A percentile compares a stretch with the other conserved stretches of the same genome.
Conservation (phyloP, 2,113 vertebrate genomes). For the Colinus virginianus region DNA sequence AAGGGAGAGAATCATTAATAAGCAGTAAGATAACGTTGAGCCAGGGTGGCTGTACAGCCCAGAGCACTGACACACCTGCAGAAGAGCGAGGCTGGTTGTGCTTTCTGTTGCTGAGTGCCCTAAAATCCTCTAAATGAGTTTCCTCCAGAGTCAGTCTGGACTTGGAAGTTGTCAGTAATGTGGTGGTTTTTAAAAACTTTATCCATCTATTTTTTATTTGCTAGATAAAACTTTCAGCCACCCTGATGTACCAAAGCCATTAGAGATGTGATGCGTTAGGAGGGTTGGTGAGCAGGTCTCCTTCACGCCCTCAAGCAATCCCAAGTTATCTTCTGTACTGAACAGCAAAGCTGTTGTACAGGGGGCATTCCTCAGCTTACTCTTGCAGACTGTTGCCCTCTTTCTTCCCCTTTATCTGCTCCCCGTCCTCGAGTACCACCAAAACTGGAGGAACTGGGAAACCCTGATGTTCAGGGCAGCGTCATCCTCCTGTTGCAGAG, state of each 20-base stretch:
- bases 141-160: neutral
- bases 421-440: fast-evolving
- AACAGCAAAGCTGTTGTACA: neutral
- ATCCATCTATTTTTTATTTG: constrained; percentile 14
- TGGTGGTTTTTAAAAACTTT: neutral
- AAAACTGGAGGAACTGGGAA: neutral
- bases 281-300: neutral
- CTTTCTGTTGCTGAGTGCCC: neutral
- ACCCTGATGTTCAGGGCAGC: neutral
- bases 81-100: neutral
- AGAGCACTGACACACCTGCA: neutral
- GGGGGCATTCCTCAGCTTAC: neutral
- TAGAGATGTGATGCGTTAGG: neutral
- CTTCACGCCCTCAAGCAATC: neutral
- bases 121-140: neutral
- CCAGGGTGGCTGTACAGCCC: neutral
- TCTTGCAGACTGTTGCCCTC: neutral
- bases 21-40: neutral
- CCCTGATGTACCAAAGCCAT: neutral
- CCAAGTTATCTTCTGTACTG: neutral
- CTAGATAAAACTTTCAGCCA: neutral
- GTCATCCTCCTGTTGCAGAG: neutral
- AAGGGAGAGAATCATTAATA: neutral
- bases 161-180: neutral
- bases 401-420: neutral